Evolutionary conservation across 2,113 vertebrate species (phyloP).

Genomic region (Triplophysa dalaica): DNA sequence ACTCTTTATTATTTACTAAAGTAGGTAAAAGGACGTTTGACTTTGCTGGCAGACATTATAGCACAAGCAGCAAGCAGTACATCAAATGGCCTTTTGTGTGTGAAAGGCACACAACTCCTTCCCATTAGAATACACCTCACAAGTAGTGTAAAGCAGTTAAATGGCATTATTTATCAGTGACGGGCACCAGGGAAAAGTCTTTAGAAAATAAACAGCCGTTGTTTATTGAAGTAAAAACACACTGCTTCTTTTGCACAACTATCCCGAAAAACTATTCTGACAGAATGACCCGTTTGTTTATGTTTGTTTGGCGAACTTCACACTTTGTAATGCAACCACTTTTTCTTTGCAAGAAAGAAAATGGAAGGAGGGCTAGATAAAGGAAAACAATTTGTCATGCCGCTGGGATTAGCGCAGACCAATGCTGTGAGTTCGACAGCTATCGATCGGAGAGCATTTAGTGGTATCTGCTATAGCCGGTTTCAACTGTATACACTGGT

Average conservation of each 20-base stretch:
- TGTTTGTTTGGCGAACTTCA: not conserved
- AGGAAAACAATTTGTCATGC: constrained; percentile 30
- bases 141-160: constrained; percentile 64
- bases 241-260: constrained; percentile 64
- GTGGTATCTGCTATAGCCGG: constrained; percentile 48
- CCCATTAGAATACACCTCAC: constrained; percentile 58
- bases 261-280: constrained; percentile 63
- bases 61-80: constrained; percentile 33
- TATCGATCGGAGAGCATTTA: constrained; percentile 59
- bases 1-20: constrained; percentile 60
- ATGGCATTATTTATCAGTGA: constrained; percentile 70
- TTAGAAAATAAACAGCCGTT: constrained; percentile 68
- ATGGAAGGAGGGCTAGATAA: constrained; percentile 19
- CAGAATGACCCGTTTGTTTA: constrained; percentile 44
- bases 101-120: constrained; percentile 40
- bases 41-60: constrained; percentile 38
- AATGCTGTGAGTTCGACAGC: constrained; percentile 50
- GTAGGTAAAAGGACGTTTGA: constrained; percentile 48
- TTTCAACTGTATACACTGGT: constrained; percentile 46
- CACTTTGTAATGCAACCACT: not conserved
- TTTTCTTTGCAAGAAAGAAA: constrained; percentile 3
- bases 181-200: constrained; percentile 61
- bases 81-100: constrained; percentile 24
- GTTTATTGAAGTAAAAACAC: constrained; percentile 62
- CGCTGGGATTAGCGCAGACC: not conserved